Evolutionary conservation across 2,113 vertebrate species (phyloP), one percentile per base, ranked within the genome.

Genomic region (Thalassarche chlororhynchos): DNA sequence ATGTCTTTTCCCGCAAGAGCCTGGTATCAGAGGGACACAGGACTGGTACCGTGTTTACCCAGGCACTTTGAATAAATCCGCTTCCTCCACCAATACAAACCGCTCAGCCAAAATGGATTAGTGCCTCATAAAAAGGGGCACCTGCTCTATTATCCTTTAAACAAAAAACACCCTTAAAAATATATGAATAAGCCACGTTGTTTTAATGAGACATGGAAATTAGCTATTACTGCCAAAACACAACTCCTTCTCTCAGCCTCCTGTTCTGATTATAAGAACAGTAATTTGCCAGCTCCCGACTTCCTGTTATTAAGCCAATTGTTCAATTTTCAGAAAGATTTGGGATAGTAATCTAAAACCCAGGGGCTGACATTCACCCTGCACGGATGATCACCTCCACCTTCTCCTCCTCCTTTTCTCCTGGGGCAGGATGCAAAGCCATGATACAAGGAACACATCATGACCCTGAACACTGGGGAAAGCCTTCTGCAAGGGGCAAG

Each of bases 241-340:
- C 32, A 47, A 10, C 71, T 93, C 86, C 81, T 91, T 78, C 66
- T 97, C 60, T 90, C 75, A 78, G 18, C 69, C 57, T 96, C 80
- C 90, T 85, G 76, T 68, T 95, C 96, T 77, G 78, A 96, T 84
- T 95, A 42, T 52, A 84, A 81, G 55, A 87, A 76, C 31, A 17
- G 91, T 62, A 77, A 96, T 96, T 96, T 92, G 92, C 90, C 93
- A 94, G 96, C 60, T 96, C 79, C 92, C 1, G 7, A 4, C 89
- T 94, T 96, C 97, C 95, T 96, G 91, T 95, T 87, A 80, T 93
- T 95, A 98, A 97, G 82, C 74, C 61, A 94, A 47, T 94, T 93
- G 72, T 89, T 95, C 69, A 76, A 74, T 91, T 96, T 95, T 96
- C 76, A 92, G 84, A 89, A 95, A 93, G 84, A 72, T 83, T 95